Evolutionary conservation across 2,888 invertebrate species (phyloP).

Genomic region (Eupeodes latifasciatus): DNA sequence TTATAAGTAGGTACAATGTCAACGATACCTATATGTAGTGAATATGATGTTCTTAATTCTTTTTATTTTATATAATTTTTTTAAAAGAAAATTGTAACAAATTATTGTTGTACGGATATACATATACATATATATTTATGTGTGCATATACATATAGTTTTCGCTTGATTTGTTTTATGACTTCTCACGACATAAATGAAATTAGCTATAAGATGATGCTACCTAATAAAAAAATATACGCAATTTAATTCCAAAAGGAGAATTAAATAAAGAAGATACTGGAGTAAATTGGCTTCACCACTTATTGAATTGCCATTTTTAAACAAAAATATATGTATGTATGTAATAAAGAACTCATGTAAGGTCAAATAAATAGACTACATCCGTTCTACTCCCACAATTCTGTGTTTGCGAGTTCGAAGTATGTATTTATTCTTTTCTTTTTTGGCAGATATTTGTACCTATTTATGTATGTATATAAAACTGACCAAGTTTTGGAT

Average conservation of each 20-base stretch:
- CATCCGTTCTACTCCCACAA: constrained; percentile 74
- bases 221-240: constrained; percentile 66
- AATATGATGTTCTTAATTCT: constrained; percentile 24
- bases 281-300: constrained; percentile 64
- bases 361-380: constrained; percentile 73
- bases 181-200: constrained; percentile 75
- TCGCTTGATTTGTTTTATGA: constrained; percentile 76
- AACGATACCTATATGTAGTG: constrained; percentile 27
- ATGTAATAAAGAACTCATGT: constrained; percentile 38
- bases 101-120: constrained; percentile 30
- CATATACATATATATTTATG: too few species aligned
- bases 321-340: constrained; percentile 5
- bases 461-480: not conserved
- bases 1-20: constrained; percentile 65
- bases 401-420: constrained; percentile 33
- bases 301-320: constrained; percentile 68
- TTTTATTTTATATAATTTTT: constrained; percentile 38
- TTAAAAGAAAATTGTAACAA: constrained; percentile 50
- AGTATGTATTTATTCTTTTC: constrained; percentile 34
- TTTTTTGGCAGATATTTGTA: constrained; percentile 38
- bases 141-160: constrained; percentile 54
- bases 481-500: not conserved
- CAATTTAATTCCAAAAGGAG: constrained; percentile 59
- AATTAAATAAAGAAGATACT: constrained; percentile 52
- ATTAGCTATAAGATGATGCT: constrained; percentile 69